These are phyloP conservation scores for Copsychus sechellarum DNA, from an alignment of 2,113 vertebrate genomes.

Conservation along the genomic window DNA sequence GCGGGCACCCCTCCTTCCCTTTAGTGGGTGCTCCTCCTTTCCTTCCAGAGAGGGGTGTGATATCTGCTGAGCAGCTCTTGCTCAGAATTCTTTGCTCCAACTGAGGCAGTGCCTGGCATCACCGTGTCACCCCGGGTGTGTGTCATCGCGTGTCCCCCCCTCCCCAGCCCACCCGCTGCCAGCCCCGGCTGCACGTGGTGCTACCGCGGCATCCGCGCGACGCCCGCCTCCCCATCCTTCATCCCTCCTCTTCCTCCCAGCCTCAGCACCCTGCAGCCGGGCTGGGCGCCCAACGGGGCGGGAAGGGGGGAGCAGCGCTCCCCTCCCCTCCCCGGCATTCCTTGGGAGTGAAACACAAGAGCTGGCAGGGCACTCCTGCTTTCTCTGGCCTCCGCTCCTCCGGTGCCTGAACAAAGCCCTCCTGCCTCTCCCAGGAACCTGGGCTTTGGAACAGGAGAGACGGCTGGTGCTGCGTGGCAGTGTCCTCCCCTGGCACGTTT, in stretches of 20 bases:
- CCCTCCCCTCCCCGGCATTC: conserved; percentile 69
- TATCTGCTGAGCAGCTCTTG: neutral
- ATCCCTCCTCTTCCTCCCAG: conserved; percentile 14
- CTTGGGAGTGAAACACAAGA: conserved; percentile 69
- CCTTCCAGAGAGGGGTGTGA: neutral
- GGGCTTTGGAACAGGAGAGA: conserved; percentile 25
- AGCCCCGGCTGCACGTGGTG: neutral
- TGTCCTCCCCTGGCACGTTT: neutral
- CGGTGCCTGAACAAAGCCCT: conserved; percentile 61
- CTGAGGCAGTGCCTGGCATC: neutral
- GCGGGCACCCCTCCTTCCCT: neutral
- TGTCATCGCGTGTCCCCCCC: neutral
- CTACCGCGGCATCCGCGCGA: neutral
- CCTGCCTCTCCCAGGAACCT: conserved; percentile 50
- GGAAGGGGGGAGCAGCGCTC: neutral
- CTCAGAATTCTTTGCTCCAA: neutral
- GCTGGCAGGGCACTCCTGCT: conserved; percentile 68
- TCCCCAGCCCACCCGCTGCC: neutral
- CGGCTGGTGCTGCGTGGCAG: neutral
- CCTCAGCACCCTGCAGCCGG: conserved; percentile 9
- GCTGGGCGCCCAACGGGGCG: neutral
- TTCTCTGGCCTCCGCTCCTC: conserved; percentile 55
- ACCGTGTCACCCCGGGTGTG: neutral
- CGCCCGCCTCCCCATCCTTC: neutral
- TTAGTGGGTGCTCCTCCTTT: neutral